Base-by-base conservation (phyloP, 2,797 vertebrate genomes). In the Pseudochaenichthys georgianus region DNA sequence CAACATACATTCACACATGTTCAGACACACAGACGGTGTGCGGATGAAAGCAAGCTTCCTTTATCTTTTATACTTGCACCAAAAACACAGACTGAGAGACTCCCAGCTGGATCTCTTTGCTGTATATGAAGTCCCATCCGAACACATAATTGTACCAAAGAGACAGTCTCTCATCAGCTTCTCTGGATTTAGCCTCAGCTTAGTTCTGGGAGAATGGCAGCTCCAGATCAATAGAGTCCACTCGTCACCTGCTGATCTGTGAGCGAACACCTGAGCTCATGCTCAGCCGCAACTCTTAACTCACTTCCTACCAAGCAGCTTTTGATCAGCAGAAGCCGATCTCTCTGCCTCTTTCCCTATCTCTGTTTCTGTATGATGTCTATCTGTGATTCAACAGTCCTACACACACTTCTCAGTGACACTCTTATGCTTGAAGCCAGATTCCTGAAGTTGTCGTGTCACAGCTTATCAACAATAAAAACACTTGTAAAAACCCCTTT, bases 181-280 rank as follows among this genome's bases (percentile, higher is more conserved):
- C 69, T 65, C 50, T 58, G 67, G 73, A 75, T 84, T 85, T 65
- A 80, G 73, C 74, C 47, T 72, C 53, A 53, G 76, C 74, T 88
- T 66, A 51, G 64, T 75, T 84, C 79, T 64, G 80, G 68, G 51
- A 75, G 59, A 62, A 73, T 6, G 75, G 63, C 71, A 58, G 63
- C 73, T 47, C 34, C 64, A 50, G 78, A 92, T 91, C 82, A 80
- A 86, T 86, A 71, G 62, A 66, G 78, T 77, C 73, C 57, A 54
- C 78, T 82, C 50, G 72, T 87, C 88, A 88, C 91, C 88, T 85
- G 85, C 87, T 73, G 79, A 81, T 77, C 41, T 81, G 70, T 74
- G 74, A 76, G 55, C 31, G 43, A 73, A 77, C 85, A 89, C 90
- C 90, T 88, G 81, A 83, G 70, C 85, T 80, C 58, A 60, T 16